These are phyloP conservation scores for Manacus vitellinus DNA, from an alignment of 2,113 vertebrate species.

Conservation along the genomic window DNA sequence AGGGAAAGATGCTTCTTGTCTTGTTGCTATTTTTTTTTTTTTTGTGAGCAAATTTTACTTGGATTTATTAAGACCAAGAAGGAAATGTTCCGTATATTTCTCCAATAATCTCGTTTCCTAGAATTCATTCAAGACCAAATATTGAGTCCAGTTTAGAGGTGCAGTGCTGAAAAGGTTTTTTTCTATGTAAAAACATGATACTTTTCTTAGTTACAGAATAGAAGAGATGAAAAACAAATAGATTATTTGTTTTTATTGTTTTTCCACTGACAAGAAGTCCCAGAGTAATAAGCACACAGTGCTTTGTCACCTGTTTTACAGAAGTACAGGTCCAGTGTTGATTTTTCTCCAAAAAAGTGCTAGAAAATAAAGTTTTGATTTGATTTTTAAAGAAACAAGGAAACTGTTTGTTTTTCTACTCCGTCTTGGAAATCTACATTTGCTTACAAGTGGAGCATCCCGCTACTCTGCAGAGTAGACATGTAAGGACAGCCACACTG, in stretches of 20 bases:
- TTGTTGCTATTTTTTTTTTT: neutral
- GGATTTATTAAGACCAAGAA: neutral
- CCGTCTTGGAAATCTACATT: neutral
- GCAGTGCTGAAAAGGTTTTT: neutral
- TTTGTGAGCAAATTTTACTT: neutral
- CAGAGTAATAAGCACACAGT: neutral
- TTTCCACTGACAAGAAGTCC: neutral
- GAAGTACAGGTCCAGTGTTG: neutral
- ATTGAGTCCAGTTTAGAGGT: neutral
- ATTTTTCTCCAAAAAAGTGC: neutral
- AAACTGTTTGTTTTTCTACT: neutral
- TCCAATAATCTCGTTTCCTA: neutral
- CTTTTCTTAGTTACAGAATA: neutral
- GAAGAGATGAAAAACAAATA: neutral
- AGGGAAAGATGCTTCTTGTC: neutral
- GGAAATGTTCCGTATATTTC: neutral
- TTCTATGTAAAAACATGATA: neutral
- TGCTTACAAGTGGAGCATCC: neutral
- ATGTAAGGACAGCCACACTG: accelerated
- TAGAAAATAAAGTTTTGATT: neutral
- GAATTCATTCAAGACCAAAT: neutral
- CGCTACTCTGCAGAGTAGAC: neutral
- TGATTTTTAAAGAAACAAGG: neutral
- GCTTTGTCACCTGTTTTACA: neutral
- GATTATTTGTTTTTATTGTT: neutral